These are phyloP conservation scores for Kryptolebias ocellatus DNA, from an alignment of 2,797 vertebrate genomes.

Conservation along the genomic window DNA sequence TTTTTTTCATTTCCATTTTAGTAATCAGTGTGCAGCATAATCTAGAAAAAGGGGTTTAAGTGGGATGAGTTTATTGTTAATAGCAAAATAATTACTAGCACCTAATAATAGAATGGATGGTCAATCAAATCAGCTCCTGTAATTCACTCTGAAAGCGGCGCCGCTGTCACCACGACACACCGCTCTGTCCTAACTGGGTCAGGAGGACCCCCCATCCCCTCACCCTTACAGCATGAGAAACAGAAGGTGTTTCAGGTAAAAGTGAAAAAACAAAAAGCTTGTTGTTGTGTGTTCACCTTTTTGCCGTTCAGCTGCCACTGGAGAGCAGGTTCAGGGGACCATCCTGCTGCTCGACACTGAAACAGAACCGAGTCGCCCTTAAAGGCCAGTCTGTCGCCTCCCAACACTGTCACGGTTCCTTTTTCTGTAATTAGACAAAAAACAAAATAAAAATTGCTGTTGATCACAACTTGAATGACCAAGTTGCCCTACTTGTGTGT, in stretches of 20 bases:
- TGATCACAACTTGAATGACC: too few relatives aligned
- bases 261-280: background rate
- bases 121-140: constrained; percentile 24
- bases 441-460: constrained; percentile 12
- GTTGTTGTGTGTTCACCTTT: constrained; percentile 46
- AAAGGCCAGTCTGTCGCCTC: constrained; percentile 67
- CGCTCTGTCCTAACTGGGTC: too few relatives aligned
- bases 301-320: constrained; percentile 81
- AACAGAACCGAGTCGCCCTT: constrained; percentile 77
- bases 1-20: background rate
- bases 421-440: constrained; percentile 76
- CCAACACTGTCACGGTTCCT: constrained; percentile 80
- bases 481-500: background rate
- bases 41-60: constrained; percentile 1
- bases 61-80: background rate
- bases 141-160: constrained; percentile 7
- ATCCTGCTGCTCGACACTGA: constrained; percentile 84
- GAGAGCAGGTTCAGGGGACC: constrained; percentile 83
- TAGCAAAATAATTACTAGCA: constrained; percentile 1
- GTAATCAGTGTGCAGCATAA: constrained; percentile 12
- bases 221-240: background rate
- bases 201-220: too few relatives aligned
- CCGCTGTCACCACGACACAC: too few relatives aligned
- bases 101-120: background rate
- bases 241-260: background rate